phyloP scores from a whole-genome alignment of 2,888 invertebrate genomes.

The Itoplectis maculator region DNA sequence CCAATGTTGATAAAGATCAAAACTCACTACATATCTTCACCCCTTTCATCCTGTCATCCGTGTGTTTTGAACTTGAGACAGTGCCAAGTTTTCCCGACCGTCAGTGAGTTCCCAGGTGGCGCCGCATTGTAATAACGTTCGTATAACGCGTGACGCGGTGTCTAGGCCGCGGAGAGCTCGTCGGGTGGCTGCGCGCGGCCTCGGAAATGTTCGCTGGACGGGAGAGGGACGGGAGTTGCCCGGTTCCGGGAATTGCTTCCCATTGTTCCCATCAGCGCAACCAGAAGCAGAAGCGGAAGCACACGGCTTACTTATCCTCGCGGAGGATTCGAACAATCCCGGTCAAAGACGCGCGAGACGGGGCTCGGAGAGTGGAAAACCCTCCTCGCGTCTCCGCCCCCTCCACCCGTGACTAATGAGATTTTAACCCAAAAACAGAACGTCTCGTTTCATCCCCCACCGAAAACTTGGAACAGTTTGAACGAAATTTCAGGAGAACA shows the following conservation, averaged over 20 bases:
- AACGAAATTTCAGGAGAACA: constrained; percentile 21
- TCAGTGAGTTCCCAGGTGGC: constrained; percentile 48
- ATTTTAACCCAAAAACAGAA: constrained; percentile 58
- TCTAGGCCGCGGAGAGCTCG: constrained; percentile 30
- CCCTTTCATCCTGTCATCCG: neutral
- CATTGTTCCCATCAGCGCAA: constrained; percentile 64
- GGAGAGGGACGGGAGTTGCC: constrained; percentile 33
- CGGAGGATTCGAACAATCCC: constrained; percentile 66
- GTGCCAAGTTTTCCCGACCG: constrained; percentile 47
- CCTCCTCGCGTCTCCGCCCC: constrained; percentile 20
- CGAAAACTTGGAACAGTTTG: neutral
- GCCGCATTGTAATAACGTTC: constrained; percentile 64
- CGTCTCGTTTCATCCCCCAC: neutral
- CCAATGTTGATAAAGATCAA: too few species aligned
- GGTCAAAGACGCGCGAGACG: constrained; percentile 59
- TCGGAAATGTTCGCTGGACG: constrained; percentile 49
- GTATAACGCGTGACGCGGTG: constrained; percentile 56
- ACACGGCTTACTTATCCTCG: constrained; percentile 63
- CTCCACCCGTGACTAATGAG: constrained; percentile 68
- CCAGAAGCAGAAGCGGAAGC: constrained; percentile 45
- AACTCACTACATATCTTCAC: neutral
- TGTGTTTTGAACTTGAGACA: neutral
- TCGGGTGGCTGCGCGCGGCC: constrained; percentile 30
- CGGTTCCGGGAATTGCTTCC: constrained; percentile 67
- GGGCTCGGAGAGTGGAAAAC: constrained; percentile 19